phyloP scores from a whole-genome alignment of 2,888 invertebrate genomes.

The Cetonia aurata region DNA sequence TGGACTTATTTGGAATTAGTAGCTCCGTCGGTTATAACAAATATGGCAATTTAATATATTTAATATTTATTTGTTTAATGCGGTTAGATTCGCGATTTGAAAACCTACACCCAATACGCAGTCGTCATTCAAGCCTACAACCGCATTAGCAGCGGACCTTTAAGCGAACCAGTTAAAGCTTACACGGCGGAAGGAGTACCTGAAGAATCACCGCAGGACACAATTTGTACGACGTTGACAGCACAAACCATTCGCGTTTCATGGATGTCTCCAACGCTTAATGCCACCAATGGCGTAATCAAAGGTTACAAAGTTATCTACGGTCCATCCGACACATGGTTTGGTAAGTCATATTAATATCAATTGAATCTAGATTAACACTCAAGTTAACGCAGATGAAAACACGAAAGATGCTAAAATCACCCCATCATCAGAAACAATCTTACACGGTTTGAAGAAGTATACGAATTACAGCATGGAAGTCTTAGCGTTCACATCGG shows the following conservation, averaged over 20 bases:
- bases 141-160: slow-evolving; percentile 92
- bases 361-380: neutral
- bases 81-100: slow-evolving; percentile 62
- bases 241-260: slow-evolving; percentile 95
- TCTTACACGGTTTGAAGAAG: slow-evolving; percentile 92
- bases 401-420: slow-evolving; percentile 92
- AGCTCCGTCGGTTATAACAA: too few relatives aligned
- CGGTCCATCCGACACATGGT: slow-evolving; percentile 92
- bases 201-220: slow-evolving; percentile 92
- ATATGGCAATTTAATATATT: too few relatives aligned
- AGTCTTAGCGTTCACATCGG: slow-evolving; percentile 93
- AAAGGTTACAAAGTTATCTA: slow-evolving; percentile 96
- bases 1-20: too few relatives aligned
- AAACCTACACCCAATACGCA: slow-evolving; percentile 95
- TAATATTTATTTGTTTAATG: neutral
- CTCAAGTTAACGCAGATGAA: slow-evolving; percentile 74
- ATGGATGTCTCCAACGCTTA: slow-evolving; percentile 94
- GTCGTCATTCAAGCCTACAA: slow-evolving; percentile 96
- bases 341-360: slow-evolving; percentile 74
- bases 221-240: slow-evolving; percentile 91
- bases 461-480: slow-evolving; percentile 98
- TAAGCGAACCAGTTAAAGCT: slow-evolving; percentile 88
- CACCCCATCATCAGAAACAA: slow-evolving; percentile 92
- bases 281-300: slow-evolving; percentile 93
- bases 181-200: slow-evolving; percentile 96